Percentiles rank a stretch among this genome's conserved stretches.
Conservation (phyloP, 1,140 invertebrate genomes). For the Anadara kagoshimensis region DNA sequence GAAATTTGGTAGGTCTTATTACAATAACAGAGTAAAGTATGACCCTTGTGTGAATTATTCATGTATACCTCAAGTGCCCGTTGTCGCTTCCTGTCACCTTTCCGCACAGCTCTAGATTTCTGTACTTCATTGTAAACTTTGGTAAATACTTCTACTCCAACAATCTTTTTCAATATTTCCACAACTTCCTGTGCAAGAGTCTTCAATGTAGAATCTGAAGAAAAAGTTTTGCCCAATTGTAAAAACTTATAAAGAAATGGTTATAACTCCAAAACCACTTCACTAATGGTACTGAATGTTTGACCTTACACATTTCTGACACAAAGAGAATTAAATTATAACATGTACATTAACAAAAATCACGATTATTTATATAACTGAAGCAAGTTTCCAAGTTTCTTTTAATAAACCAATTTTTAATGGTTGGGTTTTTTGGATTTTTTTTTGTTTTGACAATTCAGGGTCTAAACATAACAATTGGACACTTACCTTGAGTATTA, state of each 20-base stretch:
- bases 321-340: background rate
- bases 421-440: background rate
- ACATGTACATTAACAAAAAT: background rate
- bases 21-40: background rate
- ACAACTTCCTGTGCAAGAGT: slow-evolving; percentile 80
- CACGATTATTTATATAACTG: background rate
- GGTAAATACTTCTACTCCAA: slow-evolving; percentile 81
- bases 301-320: background rate
- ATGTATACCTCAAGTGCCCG: slow-evolving; percentile 71
- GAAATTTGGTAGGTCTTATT: too few relatives aligned
- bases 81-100: slow-evolving; percentile 80
- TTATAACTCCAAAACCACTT: background rate
- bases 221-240: background rate
- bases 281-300: background rate
- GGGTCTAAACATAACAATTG: background rate
- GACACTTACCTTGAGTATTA: slow-evolving; percentile 31
- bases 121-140: slow-evolving; percentile 77
- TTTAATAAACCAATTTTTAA: too few relatives aligned
- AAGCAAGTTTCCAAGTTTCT: background rate
- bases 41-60: slow-evolving; percentile 26
- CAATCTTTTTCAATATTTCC: slow-evolving; percentile 80
- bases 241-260: background rate
- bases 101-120: slow-evolving; percentile 77
- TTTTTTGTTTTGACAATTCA: background rate
- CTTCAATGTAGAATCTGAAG: slow-evolving; percentile 67